Evolutionary conservation across 2,113 vertebrate species (phyloP).

Genomic region (Cyanoramphus novaezelandiae): DNA sequence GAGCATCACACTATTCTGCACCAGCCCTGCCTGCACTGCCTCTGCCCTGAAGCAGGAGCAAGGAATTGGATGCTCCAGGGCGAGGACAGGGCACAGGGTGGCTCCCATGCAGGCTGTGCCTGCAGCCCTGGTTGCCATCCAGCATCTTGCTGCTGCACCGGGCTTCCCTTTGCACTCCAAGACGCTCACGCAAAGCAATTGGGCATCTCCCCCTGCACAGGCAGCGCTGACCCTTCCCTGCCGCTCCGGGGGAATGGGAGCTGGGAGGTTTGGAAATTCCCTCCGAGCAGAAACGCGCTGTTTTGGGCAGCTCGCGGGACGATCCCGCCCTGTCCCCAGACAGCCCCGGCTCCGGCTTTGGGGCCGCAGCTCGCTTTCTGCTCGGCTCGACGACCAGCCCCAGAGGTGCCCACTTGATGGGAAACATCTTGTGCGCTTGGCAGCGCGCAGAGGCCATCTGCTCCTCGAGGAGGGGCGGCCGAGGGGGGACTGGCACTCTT

Average conservation of each 20-base stretch:
- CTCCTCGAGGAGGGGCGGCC: background rate
- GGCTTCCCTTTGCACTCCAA: background rate
- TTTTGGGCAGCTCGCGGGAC: background rate
- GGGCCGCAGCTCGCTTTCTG: background rate
- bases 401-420: conserved; percentile 35
- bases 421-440: conserved; percentile 41
- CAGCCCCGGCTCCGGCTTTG: background rate
- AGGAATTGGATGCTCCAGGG: background rate
- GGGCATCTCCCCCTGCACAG: background rate
- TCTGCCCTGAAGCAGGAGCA: background rate
- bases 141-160: fast-evolving
- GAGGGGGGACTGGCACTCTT: background rate
- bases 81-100: fast-evolving
- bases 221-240: background rate
- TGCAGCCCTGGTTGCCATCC: fast-evolving
- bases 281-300: background rate
- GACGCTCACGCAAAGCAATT: background rate
- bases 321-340: conserved; percentile 41
- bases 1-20: fast-evolving
- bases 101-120: background rate
- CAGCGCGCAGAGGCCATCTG: conserved; percentile 9
- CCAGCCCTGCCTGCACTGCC: background rate
- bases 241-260: background rate
- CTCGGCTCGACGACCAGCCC: background rate
- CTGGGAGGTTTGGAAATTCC: conserved; percentile 17